These are phyloP conservation scores for Tragopan temminckii DNA, from an alignment of 2,797 vertebrate genomes.

Conservation along the genomic window DNA sequence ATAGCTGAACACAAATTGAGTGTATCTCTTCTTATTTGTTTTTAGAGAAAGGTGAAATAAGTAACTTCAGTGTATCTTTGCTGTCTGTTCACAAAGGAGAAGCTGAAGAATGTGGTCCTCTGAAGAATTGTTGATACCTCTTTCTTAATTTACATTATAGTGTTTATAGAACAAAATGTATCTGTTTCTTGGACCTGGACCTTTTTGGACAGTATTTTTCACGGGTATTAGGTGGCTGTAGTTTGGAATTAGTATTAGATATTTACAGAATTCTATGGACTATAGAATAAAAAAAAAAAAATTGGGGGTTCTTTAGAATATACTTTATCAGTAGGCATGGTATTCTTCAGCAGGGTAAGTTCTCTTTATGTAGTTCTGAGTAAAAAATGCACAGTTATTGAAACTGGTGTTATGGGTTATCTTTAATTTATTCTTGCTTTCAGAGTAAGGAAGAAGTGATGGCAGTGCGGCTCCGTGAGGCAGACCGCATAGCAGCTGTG, in stretches of 20 bases:
- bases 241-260: not conserved
- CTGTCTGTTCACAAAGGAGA: not conserved
- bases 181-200: not conserved
- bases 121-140: not conserved
- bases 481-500: conserved; percentile 97
- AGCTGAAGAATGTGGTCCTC: not conserved
- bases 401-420: not conserved
- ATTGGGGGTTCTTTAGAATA: not conserved
- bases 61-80: not conserved
- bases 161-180: not conserved
- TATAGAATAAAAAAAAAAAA: not conserved
- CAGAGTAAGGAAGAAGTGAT: conserved; percentile 99
- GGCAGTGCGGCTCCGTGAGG: conserved; percentile 95
- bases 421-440: not conserved
- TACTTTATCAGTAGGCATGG: not conserved
- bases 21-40: not conserved
- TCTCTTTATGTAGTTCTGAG: not conserved
- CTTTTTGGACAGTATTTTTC: not conserved
- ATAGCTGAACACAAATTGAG: not conserved
- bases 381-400: not conserved
- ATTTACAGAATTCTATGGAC: not conserved
- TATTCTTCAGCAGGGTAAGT: not conserved
- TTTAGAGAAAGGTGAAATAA: not conserved
- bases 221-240: not conserved
- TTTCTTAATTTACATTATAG: not conserved